These are phyloP conservation scores for Sarcophaga bullata DNA, from an alignment of 1,140 invertebrate species.

Conservation along the genomic window DNA sequence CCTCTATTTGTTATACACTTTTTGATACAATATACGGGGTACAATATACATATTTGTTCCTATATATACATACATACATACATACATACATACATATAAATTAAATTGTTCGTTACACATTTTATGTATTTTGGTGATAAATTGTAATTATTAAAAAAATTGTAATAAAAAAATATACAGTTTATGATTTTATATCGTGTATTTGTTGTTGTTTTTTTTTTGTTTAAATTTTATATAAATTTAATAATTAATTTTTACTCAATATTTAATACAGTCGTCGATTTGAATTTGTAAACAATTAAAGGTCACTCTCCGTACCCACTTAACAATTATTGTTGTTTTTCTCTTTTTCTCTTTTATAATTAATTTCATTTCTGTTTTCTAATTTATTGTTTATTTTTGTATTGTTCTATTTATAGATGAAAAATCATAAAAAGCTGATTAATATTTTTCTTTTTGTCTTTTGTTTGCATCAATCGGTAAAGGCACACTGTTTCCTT, in stretches of 20 bases:
- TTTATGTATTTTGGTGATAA: background rate
- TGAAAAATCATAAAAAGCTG: conserved; percentile 3
- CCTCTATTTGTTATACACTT: no score
- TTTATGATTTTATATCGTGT: background rate
- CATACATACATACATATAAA: no score
- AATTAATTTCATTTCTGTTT: conserved; percentile 46
- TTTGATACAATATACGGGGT: no score
- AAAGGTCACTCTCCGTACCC: conserved; percentile 13
- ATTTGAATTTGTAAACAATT: background rate
- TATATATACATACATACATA: no score
- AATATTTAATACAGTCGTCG: conserved; percentile 20
- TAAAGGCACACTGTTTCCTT: conserved; percentile 43
- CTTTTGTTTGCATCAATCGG: conserved; percentile 45
- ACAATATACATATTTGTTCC: no score
- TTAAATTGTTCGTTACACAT: no score
- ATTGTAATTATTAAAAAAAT: background rate
- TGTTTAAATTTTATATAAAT: background rate
- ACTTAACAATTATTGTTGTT: conserved; percentile 22
- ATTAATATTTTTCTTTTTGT: conserved; percentile 46
- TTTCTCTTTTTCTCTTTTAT: background rate
- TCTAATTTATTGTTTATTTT: conserved; percentile 51
- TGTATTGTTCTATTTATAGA: conserved; percentile 12
- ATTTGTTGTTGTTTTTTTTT: background rate
- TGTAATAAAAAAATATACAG: conserved; percentile 7
- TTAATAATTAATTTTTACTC: conserved; percentile 17